Conservation (phyloP, 2,113 vertebrate genomes). For the Cebidichthys violaceus region DNA sequence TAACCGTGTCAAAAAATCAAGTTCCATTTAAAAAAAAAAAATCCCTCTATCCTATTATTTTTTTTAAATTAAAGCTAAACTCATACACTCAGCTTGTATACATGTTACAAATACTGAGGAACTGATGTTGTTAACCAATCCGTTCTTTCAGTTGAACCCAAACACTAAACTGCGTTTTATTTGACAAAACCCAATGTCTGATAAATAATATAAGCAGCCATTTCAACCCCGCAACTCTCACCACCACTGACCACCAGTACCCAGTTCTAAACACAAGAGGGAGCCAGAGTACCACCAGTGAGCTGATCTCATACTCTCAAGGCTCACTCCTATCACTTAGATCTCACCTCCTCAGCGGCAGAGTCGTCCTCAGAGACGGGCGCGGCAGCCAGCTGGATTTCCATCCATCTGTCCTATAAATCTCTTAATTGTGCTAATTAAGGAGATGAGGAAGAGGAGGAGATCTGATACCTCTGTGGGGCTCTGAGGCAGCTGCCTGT, state of each 20-base stretch:
- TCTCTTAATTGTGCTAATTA: conserved; percentile 82
- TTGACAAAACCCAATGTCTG: not conserved
- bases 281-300: conserved; percentile 44
- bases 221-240: not conserved
- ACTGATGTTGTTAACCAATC: not conserved
- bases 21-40: too few species aligned
- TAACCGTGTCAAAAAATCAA: not conserved
- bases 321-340: not conserved
- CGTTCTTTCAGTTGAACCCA: not conserved
- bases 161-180: not conserved
- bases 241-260: not conserved
- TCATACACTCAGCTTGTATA: too few species aligned
- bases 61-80: not conserved
- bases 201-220: not conserved
- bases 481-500: conserved; percentile 71
- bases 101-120: not conserved
- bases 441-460: conserved; percentile 66
- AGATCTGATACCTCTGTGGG: conserved; percentile 72
- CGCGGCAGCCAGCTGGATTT: conserved; percentile 75
- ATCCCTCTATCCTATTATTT: not conserved
- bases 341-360: conserved; percentile 35
- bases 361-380: conserved; percentile 54
- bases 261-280: conserved; percentile 54
- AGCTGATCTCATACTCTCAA: not conserved
- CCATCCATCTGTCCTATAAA: conserved; percentile 83